A percentile compares a stretch with the other conserved stretches of the same genome.
Conservation (phyloP, 2,113 vertebrate genomes). For the Trichomycterus rosablanca region DNA sequence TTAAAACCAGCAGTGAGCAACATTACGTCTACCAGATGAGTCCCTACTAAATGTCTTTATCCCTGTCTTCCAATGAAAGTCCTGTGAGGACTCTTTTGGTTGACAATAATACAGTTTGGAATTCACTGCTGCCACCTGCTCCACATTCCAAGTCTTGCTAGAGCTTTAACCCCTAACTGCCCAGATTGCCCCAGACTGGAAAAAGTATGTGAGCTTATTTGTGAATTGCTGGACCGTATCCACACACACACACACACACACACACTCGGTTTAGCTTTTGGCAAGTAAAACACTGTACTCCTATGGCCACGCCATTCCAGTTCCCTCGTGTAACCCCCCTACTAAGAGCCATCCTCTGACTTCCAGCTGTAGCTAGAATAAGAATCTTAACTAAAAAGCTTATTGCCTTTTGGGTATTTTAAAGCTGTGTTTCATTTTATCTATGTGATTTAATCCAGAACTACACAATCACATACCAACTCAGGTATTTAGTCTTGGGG, state of each 20-base stretch:
- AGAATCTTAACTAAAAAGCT: too few relatives aligned
- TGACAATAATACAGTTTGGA: conserved; percentile 31
- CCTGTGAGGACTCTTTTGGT: background rate
- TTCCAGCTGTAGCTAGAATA: too few relatives aligned
- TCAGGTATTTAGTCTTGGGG: too few relatives aligned
- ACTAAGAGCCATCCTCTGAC: too few relatives aligned
- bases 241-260: too few relatives aligned
- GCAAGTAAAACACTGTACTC: conserved; percentile 23
- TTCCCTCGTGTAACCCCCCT: too few relatives aligned
- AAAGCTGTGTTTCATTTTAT: too few relatives aligned
- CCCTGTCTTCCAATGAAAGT: background rate
- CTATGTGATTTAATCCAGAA: too few relatives aligned
- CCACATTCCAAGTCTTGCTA: conserved; percentile 42
- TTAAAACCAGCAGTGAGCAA: background rate
- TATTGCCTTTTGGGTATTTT: too few relatives aligned
- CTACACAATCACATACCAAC: too few relatives aligned
- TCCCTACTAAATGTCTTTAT: background rate
- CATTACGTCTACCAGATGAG: too few relatives aligned
- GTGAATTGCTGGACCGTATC: conserved; percentile 56
- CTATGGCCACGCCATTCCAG: conserved; percentile 48
- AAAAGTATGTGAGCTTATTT: conserved; percentile 59
- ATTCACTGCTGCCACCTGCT: conserved; percentile 51
- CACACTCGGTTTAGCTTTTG: conserved; percentile 44
- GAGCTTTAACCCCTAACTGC: conserved; percentile 51
- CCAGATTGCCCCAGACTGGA: conserved; percentile 56